Percentiles rank a stretch among this genome's conserved stretches.
These are phyloP conservation scores for Volucella zonaria DNA, from an alignment of 2,888 invertebrate species.

Conservation along the genomic window DNA sequence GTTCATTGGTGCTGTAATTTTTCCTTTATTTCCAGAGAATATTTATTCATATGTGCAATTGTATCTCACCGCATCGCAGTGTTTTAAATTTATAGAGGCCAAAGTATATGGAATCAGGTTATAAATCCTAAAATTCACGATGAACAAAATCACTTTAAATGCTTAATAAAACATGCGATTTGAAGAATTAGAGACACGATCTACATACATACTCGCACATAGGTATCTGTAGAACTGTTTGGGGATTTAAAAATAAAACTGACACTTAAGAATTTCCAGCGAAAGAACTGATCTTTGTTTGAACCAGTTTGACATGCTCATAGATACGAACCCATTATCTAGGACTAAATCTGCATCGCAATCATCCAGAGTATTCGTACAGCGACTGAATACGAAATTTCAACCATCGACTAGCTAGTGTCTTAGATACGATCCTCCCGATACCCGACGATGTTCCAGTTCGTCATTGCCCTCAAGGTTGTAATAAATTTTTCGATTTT, in stretches of 20 bases:
- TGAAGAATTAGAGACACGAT: constrained; percentile 1
- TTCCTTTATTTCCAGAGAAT: background rate
- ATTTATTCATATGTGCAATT: background rate
- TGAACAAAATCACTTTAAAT: background rate
- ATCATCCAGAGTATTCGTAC: constrained; percentile 3
- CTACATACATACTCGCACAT: background rate
- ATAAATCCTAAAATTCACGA: background rate
- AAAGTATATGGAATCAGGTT: constrained; percentile 12
- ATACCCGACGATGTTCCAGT: background rate
- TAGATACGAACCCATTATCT: background rate
- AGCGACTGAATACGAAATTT: constrained; percentile 23
- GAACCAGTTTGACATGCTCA: background rate
- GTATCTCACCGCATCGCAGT: background rate
- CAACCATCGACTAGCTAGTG: background rate
- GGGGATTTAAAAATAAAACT: background rate
- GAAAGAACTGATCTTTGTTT: background rate
- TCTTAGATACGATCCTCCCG: background rate
- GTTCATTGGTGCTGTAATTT: background rate
- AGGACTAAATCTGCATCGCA: constrained; percentile 6
- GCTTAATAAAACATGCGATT: background rate
- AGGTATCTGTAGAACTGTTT: background rate
- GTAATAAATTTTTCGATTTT: too few species aligned
- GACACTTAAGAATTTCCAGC: background rate
- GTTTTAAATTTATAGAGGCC: constrained; percentile 4
- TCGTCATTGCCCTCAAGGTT: too few species aligned